Evolutionary conservation across 2,888 invertebrate species (phyloP), one percentile per base, ranked within the genome.

Genomic region (Leptinotarsa juncta): DNA sequence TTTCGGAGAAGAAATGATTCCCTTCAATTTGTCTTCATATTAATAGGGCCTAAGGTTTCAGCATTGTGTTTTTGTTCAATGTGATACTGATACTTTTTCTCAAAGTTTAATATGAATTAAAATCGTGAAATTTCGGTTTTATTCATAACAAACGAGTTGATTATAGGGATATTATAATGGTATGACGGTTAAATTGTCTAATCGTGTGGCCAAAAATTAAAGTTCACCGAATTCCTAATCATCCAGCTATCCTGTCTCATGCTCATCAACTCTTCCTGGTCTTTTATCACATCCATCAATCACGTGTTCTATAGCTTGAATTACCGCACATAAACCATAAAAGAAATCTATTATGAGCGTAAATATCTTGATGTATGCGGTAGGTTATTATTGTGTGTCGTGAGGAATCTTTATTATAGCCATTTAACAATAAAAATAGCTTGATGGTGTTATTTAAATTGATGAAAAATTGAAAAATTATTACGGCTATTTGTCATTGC

Each of bases 361-460:
- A 73, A 73, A 73, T 69, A 73, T 73, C 67, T 68, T 32, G 68
- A 73, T 73, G 55, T 42, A 62, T 72, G 73, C 53, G 73, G 73
- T 69, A 55, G 69, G 68, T 69, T 55, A 73, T 60, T 69, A 62
- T 62, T 62, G 32, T 57, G 60, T 42, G 48, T 42, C 23, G 69
- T 15, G 65, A 73, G 65, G 65, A 55, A 67, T 48, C 65, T 65
- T 55, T 73, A 73, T 73, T 73, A 68, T 65, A 55, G 51, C 20
- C 67, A 72, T 42, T 72, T 51, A 32, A 55, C 69, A 68, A 69
- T 73, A 68, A 69, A 73, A 69, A 73, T 51, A 65, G n/a, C 53
- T 68, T 69, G 69, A 73, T 73, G 57, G 68, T 69, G 69, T 65
- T 69, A 60, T 48, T 15, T 69, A 53, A 50, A 68, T 62, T 67